These are phyloP conservation scores for Cydia splendana DNA, from an alignment of 1,140 invertebrate genomes.

Conservation along the genomic window DNA sequence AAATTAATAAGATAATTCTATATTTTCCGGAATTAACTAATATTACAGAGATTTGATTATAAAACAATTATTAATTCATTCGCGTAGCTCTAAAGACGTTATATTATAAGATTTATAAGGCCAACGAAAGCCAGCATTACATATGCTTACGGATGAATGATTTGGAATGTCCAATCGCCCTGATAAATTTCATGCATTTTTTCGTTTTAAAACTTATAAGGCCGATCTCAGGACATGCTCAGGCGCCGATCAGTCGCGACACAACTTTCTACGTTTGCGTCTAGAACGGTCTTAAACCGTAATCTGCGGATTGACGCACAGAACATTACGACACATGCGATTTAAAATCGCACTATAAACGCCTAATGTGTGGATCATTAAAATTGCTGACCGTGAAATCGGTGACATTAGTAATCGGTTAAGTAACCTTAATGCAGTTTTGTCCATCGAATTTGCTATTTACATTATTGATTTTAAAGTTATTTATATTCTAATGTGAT, in stretches of 20 bases:
- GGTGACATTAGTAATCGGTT: constrained; percentile 9
- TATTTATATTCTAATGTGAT: neutral
- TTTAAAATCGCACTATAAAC: constrained; percentile 70
- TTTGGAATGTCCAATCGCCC: neutral
- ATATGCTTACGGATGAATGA: constrained; percentile 18
- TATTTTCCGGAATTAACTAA: neutral
- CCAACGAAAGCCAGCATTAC: neutral
- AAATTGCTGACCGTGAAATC: constrained; percentile 43
- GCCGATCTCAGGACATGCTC: constrained; percentile 73
- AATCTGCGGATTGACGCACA: constrained; percentile 76
- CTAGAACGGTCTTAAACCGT: constrained; percentile 76
- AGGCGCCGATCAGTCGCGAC: constrained; percentile 75
- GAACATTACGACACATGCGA: constrained; percentile 73
- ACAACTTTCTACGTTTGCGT: constrained; percentile 77
- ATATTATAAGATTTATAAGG: too few relatives aligned
- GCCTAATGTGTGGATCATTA: constrained; percentile 57
- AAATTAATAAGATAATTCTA: too few relatives aligned
- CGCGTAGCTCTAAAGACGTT: neutral
- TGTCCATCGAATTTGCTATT: neutral
- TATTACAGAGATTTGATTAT: neutral
- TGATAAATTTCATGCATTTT: constrained; percentile 57
- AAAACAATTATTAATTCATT: neutral
- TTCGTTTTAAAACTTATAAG: constrained; percentile 67
- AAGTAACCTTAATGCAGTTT: neutral
- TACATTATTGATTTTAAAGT: neutral